Percentiles rank a stretch among this genome's conserved stretches.
phyloP scores from a whole-genome alignment of 2,113 vertebrate genomes.

The Alectura lathami region DNA sequence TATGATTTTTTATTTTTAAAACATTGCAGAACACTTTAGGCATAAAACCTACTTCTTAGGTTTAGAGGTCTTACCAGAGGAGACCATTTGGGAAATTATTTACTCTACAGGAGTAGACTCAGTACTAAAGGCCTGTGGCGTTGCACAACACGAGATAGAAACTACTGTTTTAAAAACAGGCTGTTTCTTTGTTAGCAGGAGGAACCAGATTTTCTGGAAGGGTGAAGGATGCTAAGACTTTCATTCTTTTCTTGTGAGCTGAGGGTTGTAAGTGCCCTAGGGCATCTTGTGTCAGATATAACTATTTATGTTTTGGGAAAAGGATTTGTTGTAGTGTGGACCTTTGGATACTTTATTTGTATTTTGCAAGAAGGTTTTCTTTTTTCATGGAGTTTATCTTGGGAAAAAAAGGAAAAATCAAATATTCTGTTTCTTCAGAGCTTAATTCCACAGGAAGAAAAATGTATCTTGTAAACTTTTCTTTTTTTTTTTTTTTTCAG shows the following conservation, averaged over 20 bases:
- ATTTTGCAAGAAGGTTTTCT: background rate
- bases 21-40: background rate
- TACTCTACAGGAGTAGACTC: background rate
- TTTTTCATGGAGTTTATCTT: background rate
- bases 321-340: background rate
- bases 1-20: background rate
- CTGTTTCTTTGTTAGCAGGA: background rate
- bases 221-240: background rate
- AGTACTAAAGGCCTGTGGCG: background rate
- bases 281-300: background rate
- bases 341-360: background rate
- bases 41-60: background rate
- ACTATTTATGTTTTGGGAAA: slow-evolving; percentile 5
- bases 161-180: background rate
- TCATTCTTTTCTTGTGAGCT: slow-evolving; percentile 36
- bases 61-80: background rate
- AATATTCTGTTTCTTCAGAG: background rate
- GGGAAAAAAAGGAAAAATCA: background rate
- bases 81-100: background rate
- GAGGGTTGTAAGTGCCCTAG: background rate
- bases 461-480: background rate
- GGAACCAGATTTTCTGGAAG: slow-evolving; percentile 64
- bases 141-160: slow-evolving; percentile 5
- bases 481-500: background rate
- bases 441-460: background rate